Conservation (phyloP, 2,113 vertebrate genomes). For the Ictalurus punctatus region DNA sequence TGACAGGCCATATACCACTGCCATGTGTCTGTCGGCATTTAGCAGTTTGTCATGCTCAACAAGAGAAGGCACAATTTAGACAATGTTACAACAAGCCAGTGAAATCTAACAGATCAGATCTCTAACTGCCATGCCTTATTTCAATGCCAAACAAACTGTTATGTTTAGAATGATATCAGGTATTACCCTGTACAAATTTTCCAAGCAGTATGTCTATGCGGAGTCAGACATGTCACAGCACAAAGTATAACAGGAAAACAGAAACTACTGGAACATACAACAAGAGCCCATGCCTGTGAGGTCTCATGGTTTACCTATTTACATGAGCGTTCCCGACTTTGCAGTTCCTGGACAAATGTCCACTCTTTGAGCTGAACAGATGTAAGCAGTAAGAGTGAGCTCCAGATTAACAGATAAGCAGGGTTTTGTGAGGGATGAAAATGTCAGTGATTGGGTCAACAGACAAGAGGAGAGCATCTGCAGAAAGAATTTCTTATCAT, state of each 20-base stretch:
- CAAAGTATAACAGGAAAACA: constrained; percentile 5
- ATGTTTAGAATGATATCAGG: constrained; percentile 13
- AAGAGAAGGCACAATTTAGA: constrained; percentile 37
- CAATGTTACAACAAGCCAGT: constrained; percentile 33
- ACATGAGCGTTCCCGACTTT: not conserved
- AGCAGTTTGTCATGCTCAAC: constrained; percentile 41
- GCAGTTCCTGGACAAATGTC: constrained; percentile 2
- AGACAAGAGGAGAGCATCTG: constrained; percentile 17
- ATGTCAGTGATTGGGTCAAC: constrained; percentile 18
- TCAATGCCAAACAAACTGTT: not conserved
- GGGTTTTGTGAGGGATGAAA: not conserved
- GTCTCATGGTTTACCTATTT: not conserved
- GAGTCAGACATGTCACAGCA: constrained; percentile 22
- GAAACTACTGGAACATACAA: not conserved
- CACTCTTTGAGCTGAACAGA: constrained; percentile 1
- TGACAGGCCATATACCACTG: constrained; percentile 41
- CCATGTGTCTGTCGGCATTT: constrained; percentile 47
- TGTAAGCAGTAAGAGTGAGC: not conserved
- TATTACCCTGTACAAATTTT: constrained; percentile 13
- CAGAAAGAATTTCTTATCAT: constrained; percentile 44
- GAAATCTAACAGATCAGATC: not conserved
- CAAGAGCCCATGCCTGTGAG: not conserved
- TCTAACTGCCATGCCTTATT: not conserved
- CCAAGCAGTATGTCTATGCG: not conserved
- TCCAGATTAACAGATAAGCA: constrained; percentile 26